These are phyloP conservation scores for Leptarthrus brevirostris DNA, from an alignment of 2,888 invertebrate genomes.

Conservation along the genomic window DNA sequence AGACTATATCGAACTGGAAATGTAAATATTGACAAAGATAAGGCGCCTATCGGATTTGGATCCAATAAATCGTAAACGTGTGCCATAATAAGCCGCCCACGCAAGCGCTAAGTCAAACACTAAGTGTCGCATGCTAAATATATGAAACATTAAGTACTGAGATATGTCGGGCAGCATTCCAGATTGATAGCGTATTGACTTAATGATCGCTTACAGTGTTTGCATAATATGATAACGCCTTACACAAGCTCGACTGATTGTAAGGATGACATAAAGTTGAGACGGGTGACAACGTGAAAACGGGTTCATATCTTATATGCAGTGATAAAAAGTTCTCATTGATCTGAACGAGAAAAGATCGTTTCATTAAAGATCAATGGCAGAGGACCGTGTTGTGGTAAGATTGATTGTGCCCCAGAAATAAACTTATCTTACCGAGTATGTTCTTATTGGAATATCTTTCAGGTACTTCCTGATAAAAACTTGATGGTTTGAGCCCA, in stretches of 20 bases:
- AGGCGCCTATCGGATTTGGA: constrained; percentile 20
- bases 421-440: not conserved
- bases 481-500: not conserved
- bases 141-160: not conserved
- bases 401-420: constrained; percentile 5
- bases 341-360: constrained; percentile 18
- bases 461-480: constrained; percentile 2
- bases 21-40: constrained; percentile 47
- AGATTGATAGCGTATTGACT: constrained; percentile 36
- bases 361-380: constrained; percentile 23
- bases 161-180: not conserved
- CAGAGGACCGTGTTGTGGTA: constrained; percentile 7
- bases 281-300: constrained; percentile 5
- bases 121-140: constrained; percentile 16
- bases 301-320: constrained; percentile 11
- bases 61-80: constrained; percentile 46
- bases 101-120: constrained; percentile 29
- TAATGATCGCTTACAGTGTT: constrained; percentile 46
- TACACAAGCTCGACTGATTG: constrained; percentile 9
- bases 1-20: not conserved
- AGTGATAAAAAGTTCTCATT: constrained; percentile 35
- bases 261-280: not conserved
- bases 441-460: constrained; percentile 27
- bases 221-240: constrained; percentile 29
- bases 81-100: constrained; percentile 49